These are phyloP conservation scores for Caretta caretta DNA, from an alignment of 2,113 vertebrate genomes.

Conservation along the genomic window DNA sequence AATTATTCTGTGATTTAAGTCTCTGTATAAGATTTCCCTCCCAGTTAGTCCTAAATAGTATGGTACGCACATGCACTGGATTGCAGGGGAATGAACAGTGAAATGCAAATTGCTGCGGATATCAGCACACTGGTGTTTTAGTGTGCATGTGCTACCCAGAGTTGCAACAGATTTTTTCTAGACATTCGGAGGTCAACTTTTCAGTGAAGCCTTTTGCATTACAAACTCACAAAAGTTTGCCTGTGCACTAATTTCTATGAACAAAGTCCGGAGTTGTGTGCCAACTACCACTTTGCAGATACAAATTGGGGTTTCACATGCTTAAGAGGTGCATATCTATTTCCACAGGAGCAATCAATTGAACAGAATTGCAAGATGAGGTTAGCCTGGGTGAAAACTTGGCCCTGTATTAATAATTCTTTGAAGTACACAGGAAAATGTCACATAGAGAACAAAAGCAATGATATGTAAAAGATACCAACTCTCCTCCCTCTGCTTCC, in stretches of 20 bases:
- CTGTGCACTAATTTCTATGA: slow-evolving; percentile 30
- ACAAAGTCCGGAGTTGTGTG: slow-evolving; percentile 6
- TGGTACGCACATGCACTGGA: neutral
- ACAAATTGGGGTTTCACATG: neutral
- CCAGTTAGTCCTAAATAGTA: slow-evolving; percentile 59
- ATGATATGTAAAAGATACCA: neutral
- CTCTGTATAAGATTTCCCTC: slow-evolving; percentile 40
- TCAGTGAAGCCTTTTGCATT: neutral
- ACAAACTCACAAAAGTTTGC: slow-evolving; percentile 33
- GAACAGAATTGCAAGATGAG: accelerated
- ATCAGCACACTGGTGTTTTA: slow-evolving; percentile 56
- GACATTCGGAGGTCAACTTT: slow-evolving; percentile 39
- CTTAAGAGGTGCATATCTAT: neutral
- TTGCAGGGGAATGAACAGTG: slow-evolving; percentile 45
- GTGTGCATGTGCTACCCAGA: slow-evolving; percentile 28
- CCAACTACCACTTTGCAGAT: neutral
- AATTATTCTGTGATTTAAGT: slow-evolving; percentile 34
- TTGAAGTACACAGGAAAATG: neutral
- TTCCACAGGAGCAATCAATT: neutral
- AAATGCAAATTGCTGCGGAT: slow-evolving; percentile 50
- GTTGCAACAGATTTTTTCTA: slow-evolving; percentile 58
- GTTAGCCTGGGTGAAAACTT: neutral
- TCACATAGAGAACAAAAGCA: neutral
- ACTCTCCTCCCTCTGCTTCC: no score
- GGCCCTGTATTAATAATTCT: neutral